Conservation (phyloP, 2,113 vertebrate species). For the Melanocharis versteri region DNA sequence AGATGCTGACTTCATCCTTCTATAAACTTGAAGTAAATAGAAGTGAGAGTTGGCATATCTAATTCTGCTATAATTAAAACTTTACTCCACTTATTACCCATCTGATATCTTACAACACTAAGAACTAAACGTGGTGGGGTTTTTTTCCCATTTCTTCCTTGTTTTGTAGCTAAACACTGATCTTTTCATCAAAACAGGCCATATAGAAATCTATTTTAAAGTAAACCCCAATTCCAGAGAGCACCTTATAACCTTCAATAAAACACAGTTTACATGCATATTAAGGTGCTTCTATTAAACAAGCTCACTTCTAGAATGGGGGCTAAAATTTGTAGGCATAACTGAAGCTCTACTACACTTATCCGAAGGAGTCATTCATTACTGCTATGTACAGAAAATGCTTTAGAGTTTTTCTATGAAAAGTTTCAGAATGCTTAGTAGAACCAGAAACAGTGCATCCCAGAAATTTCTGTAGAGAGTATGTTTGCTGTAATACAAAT, state of each 20-base stretch:
- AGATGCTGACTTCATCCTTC: background rate
- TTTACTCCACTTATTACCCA: background rate
- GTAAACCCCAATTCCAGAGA: background rate
- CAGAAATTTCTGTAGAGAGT: background rate
- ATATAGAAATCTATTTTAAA: background rate
- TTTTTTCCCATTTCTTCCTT: background rate
- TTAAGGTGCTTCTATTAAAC: background rate
- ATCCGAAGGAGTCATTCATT: background rate
- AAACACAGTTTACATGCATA: background rate
- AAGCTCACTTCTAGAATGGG: background rate
- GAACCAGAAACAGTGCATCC: slow-evolving; percentile 2
- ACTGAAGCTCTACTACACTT: background rate
- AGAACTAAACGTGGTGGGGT: background rate
- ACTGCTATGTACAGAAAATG: background rate
- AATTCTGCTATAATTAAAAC: background rate
- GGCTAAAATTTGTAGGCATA: background rate
- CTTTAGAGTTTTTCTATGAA: background rate
- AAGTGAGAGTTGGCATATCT: background rate
- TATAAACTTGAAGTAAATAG: background rate
- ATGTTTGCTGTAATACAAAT: slow-evolving; percentile 13
- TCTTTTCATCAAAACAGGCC: background rate
- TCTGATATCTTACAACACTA: background rate
- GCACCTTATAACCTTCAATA: background rate
- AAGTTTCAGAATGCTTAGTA: background rate
- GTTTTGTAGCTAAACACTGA: background rate